These are phyloP conservation scores for Strigops habroptila DNA, from an alignment of 2,113 vertebrate species.

Conservation along the genomic window DNA sequence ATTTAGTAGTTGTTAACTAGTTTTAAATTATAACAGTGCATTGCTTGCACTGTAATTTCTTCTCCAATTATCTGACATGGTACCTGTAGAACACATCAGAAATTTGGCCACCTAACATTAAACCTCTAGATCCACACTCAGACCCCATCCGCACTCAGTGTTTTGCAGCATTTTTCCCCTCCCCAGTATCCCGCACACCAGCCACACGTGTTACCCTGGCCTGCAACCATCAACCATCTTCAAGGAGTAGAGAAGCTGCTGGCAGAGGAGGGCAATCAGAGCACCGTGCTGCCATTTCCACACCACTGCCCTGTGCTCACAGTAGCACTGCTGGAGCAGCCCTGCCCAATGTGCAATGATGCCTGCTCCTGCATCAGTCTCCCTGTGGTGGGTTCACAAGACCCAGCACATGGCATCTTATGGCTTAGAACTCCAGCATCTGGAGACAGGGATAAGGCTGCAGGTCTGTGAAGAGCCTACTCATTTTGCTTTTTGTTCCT, in stretches of 20 bases:
- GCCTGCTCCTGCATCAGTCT: fast-evolving
- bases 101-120: neutral
- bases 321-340: neutral
- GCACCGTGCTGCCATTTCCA: fast-evolving
- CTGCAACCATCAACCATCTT: neutral
- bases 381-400: fast-evolving
- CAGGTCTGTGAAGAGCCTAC: neutral
- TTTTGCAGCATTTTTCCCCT: neutral
- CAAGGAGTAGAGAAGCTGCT: neutral
- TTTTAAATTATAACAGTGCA: neutral
- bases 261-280: neutral
- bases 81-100: neutral
- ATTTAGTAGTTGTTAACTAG: neutral
- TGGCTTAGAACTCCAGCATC: neutral
- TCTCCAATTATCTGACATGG: neutral
- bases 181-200: neutral
- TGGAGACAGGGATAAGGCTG: neutral
- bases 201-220: fast-evolving
- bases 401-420: fast-evolving
- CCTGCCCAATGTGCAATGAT: neutral
- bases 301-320: neutral
- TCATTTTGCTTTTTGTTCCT: neutral
- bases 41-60: neutral
- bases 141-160: neutral
- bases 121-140: neutral